These are phyloP conservation scores for Tortrix viridana DNA, from an alignment of 2,888 invertebrate species.

Conservation along the genomic window DNA sequence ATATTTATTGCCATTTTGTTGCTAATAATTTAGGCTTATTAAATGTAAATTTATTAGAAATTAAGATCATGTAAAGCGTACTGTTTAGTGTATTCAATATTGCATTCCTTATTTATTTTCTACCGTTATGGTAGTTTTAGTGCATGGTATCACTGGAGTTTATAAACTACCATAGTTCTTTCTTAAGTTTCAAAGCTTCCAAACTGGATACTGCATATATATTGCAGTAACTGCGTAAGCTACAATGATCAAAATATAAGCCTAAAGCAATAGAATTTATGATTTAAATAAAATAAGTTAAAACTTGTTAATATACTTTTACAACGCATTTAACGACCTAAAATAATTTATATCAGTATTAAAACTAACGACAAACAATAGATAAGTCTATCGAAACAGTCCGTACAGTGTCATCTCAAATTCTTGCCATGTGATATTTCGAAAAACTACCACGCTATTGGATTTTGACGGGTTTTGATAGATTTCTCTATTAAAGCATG, in stretches of 20 bases:
- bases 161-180: conserved; percentile 2
- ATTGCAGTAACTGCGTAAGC: neutral
- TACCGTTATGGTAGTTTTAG: conserved; percentile 48
- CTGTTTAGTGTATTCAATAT: conserved; percentile 45
- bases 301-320: conserved; percentile 12
- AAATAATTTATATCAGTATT: conserved; percentile 64
- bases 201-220: neutral
- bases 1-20: conserved; percentile 59
- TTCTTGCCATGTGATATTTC: conserved; percentile 25
- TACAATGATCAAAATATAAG: neutral
- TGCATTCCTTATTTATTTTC: conserved; percentile 60
- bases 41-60: conserved; percentile 56
- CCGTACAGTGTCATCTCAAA: conserved; percentile 43
- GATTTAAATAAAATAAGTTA: neutral
- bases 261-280: neutral
- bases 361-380: conserved; percentile 47
- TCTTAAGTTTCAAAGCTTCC: too few species aligned
- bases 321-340: conserved; percentile 71
- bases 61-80: conserved; percentile 47
- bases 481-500: conserved; percentile 49
- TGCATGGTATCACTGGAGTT: conserved; percentile 48
- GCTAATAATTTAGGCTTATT: conserved; percentile 52
- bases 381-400: conserved; percentile 48
- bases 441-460: conserved; percentile 26
- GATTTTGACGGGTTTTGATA: conserved; percentile 49